These are phyloP conservation scores for Camelus bactrianus DNA, from an alignment of 2,113 vertebrate genomes.

Conservation along the genomic window DNA sequence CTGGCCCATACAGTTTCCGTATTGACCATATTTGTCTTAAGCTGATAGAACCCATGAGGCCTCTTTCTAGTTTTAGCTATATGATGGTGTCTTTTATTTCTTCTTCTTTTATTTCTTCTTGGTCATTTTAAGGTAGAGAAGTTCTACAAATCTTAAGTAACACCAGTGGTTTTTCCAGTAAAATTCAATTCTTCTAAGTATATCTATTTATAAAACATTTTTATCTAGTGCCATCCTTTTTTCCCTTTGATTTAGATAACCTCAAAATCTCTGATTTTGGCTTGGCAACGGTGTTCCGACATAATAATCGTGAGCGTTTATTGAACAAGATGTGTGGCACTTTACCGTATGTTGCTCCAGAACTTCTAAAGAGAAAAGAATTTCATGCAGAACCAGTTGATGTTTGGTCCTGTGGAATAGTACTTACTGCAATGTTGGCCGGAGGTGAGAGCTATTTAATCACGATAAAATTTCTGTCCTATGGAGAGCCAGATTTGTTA, in stretches of 20 bases:
- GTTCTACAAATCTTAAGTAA: neutral
- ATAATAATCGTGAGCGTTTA: conserved; percentile 93
- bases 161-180: conserved; percentile 30
- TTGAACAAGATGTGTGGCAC: conserved; percentile 95
- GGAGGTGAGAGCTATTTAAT: conserved; percentile 89
- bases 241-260: conserved; percentile 89
- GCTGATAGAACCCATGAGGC: neutral
- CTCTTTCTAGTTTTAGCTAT: neutral
- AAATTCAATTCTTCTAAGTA: neutral
- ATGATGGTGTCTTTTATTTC: neutral
- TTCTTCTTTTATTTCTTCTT: conserved; percentile 4
- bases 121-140: conserved; percentile 25
- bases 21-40: conserved; percentile 1
- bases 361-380: conserved; percentile 92
- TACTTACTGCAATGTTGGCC: conserved; percentile 98
- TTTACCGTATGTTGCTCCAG: conserved; percentile 97
- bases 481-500: neutral
- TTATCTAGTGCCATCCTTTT: neutral
- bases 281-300: conserved; percentile 96
- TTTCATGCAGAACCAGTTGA: conserved; percentile 96
- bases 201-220: neutral
- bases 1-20: neutral
- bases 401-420: conserved; percentile 97
- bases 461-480: neutral
- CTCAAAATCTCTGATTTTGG: conserved; percentile 98